A percentile compares a stretch with the other conserved stretches of the same genome.
Conservation (phyloP, 2,797 vertebrate species). For the Myioborus miniatus region DNA sequence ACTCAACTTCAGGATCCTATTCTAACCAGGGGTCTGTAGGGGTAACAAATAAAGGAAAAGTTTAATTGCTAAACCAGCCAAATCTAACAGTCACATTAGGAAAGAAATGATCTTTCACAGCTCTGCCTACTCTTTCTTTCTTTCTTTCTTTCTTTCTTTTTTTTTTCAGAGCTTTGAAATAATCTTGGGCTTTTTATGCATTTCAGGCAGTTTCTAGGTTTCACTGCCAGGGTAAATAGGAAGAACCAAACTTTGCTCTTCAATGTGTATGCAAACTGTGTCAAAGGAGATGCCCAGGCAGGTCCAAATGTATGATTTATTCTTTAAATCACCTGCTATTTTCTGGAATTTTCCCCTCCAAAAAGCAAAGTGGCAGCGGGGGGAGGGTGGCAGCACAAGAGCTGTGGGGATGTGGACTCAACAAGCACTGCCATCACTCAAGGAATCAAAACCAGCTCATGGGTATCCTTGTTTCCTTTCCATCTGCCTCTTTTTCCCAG, state of each 20-base stretch:
- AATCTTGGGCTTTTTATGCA: conserved; percentile 2
- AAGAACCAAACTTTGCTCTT: neutral
- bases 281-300: neutral
- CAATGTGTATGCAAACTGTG: rapidly evolving
- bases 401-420: rapidly evolving
- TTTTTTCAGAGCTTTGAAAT: neutral
- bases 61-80: conserved; percentile 49
- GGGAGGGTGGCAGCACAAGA: rapidly evolving
- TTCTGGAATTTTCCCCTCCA: neutral
- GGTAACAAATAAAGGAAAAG: conserved; percentile 67
- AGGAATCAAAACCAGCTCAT: rapidly evolving
- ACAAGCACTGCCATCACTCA: rapidly evolving
- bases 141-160: neutral
- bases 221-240: neutral
- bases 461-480: neutral
- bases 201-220: neutral
- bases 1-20: conserved; percentile 72
- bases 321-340: neutral
- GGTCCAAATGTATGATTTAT: neutral
- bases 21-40: conserved; percentile 66
- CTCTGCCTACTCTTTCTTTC: neutral
- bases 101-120: conserved; percentile 50
- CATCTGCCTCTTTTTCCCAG: neutral
- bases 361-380: rapidly evolving
- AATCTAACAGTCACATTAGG: conserved; percentile 20